Conservation (phyloP, 1,140 invertebrate species). For the Drosophila seguyi region DNA sequence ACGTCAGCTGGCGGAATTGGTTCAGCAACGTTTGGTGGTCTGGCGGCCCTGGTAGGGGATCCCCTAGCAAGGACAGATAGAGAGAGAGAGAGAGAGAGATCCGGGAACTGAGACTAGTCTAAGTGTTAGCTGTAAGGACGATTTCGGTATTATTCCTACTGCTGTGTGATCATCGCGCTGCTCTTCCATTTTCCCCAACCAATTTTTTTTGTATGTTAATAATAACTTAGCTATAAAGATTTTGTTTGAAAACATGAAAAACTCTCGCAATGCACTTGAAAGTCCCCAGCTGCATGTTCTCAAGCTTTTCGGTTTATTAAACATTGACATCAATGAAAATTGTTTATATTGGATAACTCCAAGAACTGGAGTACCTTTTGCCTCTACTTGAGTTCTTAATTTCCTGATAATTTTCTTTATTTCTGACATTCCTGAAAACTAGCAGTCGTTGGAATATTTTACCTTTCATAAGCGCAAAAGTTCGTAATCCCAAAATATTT, state of each 20-base stretch:
- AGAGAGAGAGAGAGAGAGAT: slow-evolving; percentile 14
- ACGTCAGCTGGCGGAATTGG: slow-evolving; percentile 59
- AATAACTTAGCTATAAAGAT: slow-evolving; percentile 37
- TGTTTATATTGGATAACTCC: slow-evolving; percentile 14
- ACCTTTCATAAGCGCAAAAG: not conserved
- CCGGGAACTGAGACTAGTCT: slow-evolving; percentile 38
- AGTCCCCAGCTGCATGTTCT: not conserved
- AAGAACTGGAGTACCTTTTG: not conserved
- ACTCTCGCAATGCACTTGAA: too few relatives aligned
- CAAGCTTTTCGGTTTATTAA: slow-evolving; percentile 30
- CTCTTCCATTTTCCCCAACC: slow-evolving; percentile 62
- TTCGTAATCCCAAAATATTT: not conserved
- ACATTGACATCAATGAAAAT: slow-evolving; percentile 60
- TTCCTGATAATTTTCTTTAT: not conserved
- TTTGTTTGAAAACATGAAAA: slow-evolving; percentile 27
- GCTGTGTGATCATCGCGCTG: slow-evolving; percentile 60
- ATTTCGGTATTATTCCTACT: slow-evolving; percentile 65
- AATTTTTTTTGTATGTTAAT: slow-evolving; percentile 32
- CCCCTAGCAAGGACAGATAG: not conserved
- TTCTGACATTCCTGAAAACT: not conserved
- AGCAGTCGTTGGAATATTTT: not conserved
- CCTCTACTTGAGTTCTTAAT: not conserved
- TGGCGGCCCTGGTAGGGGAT: slow-evolving; percentile 74
- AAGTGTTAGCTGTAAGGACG: slow-evolving; percentile 23
- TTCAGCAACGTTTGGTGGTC: slow-evolving; percentile 66